Percentiles rank a stretch among this genome's conserved stretches.
phyloP scores from a whole-genome alignment of 1,140 invertebrate species.

The Drosophila nannoptera region DNA sequence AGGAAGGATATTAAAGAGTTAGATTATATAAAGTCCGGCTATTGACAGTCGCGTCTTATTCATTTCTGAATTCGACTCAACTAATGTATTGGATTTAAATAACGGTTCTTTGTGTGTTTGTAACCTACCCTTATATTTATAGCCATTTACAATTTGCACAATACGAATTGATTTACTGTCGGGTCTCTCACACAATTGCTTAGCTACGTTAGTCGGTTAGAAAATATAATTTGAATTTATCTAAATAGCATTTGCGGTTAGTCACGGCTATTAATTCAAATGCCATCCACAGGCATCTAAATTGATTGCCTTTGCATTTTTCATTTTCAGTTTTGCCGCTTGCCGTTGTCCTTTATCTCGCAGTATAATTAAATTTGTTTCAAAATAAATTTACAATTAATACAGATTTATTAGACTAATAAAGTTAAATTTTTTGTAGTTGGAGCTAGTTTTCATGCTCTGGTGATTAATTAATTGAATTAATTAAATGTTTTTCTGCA shows the following conservation, averaged over 20 bases:
- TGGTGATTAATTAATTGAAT: constrained; percentile 39
- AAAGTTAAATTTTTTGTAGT: constrained; percentile 40
- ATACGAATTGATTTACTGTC: constrained; percentile 47
- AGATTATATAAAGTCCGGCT: constrained; percentile 17
- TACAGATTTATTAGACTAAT: constrained; percentile 62
- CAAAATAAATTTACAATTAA: constrained; percentile 64
- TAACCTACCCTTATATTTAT: constrained; percentile 22
- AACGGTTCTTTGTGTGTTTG: neutral
- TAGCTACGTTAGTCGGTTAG: constrained; percentile 50
- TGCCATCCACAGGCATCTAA: constrained; percentile 27
- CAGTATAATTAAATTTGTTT: constrained; percentile 42
- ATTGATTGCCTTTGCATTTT: constrained; percentile 26
- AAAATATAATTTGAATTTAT: constrained; percentile 73
- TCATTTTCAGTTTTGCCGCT: neutral
- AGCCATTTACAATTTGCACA: constrained; percentile 54
- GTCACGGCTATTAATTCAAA: constrained; percentile 24
- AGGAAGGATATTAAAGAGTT: constrained; percentile 20
- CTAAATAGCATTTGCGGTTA: constrained; percentile 62
- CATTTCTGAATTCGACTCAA: constrained; percentile 7
- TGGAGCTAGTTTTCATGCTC: constrained; percentile 12
- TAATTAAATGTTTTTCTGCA: constrained; percentile 31
- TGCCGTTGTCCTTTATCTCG: neutral
- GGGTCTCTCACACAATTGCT: constrained; percentile 49
- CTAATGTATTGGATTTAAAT: constrained; percentile 3
- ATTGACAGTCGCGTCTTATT: constrained; percentile 1